These are phyloP conservation scores for Bos taurus DNA, from an alignment of 2,113 vertebrate genomes.

Conservation along the genomic window DNA sequence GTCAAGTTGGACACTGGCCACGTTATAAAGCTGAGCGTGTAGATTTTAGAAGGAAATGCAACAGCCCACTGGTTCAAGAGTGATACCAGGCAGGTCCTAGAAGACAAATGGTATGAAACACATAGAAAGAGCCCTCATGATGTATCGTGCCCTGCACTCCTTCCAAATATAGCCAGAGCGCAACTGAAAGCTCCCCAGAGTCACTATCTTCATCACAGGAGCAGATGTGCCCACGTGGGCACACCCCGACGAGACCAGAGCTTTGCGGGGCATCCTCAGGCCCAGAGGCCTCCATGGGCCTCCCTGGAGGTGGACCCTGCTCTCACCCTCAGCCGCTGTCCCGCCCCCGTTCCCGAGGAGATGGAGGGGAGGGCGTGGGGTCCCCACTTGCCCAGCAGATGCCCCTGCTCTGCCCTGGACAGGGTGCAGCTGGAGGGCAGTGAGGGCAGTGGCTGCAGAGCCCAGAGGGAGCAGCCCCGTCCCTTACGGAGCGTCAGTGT, in stretches of 20 bases:
- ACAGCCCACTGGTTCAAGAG: not conserved
- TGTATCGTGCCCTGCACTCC: rapidly evolving
- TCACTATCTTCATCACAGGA: rapidly evolving
- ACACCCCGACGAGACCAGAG: rapidly evolving
- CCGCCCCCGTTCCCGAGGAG: rapidly evolving
- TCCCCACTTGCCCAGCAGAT: rapidly evolving
- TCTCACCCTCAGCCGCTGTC: not conserved
- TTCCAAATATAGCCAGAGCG: rapidly evolving
- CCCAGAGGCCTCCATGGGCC: not conserved
- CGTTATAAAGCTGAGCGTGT: not conserved
- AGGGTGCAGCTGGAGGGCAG: not conserved
- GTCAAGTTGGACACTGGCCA: not conserved
- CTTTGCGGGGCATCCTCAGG: rapidly evolving
- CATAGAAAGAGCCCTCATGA: rapidly evolving
- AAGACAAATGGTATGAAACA: rapidly evolving
- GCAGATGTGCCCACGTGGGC: not conserved
- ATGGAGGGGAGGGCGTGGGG: rapidly evolving
- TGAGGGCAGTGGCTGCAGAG: not conserved
- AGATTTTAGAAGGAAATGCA: not conserved
- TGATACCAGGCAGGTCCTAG: not conserved
- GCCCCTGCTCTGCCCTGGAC: not conserved
- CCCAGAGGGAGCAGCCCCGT: not conserved
- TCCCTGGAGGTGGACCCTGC: rapidly evolving
- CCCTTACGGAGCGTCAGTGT: rapidly evolving
- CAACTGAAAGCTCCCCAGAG: rapidly evolving